phyloP scores from a whole-genome alignment of 2,113 vertebrate species.

The Notothenia coriiceps region DNA sequence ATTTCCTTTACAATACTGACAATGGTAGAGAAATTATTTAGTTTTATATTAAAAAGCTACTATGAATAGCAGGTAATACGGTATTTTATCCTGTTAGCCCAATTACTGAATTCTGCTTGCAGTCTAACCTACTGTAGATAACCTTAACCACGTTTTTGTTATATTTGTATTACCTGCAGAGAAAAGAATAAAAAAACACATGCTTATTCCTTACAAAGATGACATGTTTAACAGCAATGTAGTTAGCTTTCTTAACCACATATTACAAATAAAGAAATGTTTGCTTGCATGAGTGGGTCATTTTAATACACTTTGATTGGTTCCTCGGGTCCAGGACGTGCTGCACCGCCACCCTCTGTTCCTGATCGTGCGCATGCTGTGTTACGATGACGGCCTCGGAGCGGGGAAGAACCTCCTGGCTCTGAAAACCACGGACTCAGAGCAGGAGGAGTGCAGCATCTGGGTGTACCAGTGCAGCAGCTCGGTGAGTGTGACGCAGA shows the following conservation, averaged over 20 bases:
- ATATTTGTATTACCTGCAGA: background rate
- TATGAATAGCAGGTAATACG: too few species aligned
- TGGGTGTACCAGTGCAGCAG: slow-evolving; percentile 98
- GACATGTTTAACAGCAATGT: too few species aligned
- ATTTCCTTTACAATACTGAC: too few species aligned
- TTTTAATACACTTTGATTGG: background rate
- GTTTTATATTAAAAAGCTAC: too few species aligned
- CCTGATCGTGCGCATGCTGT: slow-evolving; percentile 95
- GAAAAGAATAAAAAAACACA: background rate
- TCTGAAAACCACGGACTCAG: slow-evolving; percentile 92
- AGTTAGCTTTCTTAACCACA: background rate
- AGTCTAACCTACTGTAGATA: too few species aligned
- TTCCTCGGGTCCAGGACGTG: slow-evolving; percentile 86
- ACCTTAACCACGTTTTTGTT: background rate
- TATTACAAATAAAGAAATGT: background rate
- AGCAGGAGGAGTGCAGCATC: slow-evolving; percentile 91
- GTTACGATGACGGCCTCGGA: slow-evolving; percentile 95
- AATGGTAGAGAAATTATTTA: too few species aligned
- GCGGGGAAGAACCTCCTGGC: slow-evolving; percentile 94
- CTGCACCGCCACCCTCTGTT: slow-evolving; percentile 95
- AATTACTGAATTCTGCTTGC: too few species aligned
- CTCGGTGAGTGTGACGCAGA: slow-evolving; percentile 84
- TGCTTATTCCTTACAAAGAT: too few species aligned
- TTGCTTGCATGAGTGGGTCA: background rate
- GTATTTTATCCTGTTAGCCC: too few species aligned